Percentiles rank a stretch among this genome's conserved stretches.
These are phyloP conservation scores for Gymnarchus niloticus DNA, from an alignment of 2,113 vertebrate species.

Conservation along the genomic window DNA sequence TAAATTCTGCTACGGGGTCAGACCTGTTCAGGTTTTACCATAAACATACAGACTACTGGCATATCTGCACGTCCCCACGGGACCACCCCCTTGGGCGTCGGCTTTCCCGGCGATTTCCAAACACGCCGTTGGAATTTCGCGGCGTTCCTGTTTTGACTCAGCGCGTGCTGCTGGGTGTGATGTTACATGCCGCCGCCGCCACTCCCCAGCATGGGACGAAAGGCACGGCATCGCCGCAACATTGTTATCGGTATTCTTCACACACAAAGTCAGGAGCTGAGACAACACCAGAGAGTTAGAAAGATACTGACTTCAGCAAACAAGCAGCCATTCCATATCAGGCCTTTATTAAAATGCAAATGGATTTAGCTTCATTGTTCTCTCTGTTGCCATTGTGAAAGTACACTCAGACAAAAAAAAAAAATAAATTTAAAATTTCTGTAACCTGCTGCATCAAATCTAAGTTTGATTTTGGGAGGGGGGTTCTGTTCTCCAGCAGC, in stretches of 20 bases:
- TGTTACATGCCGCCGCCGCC: background rate
- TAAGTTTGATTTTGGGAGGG: background rate
- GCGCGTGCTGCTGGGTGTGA: background rate
- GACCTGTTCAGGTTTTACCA: background rate
- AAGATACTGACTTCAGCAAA: constrained; percentile 18
- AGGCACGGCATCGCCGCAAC: background rate
- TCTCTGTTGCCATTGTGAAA: background rate
- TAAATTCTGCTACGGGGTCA: background rate
- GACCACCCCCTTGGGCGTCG: background rate
- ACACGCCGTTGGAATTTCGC: background rate
- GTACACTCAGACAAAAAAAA: background rate
- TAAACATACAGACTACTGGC: background rate
- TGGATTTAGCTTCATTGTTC: constrained; percentile 4
- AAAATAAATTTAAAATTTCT: background rate
- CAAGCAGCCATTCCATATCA: background rate
- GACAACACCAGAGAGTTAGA: background rate
- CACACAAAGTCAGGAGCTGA: constrained; percentile 7
- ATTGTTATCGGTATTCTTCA: constrained; percentile 3
- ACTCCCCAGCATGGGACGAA: background rate
- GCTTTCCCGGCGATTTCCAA: background rate
- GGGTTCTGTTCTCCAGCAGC: background rate
- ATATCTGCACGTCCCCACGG: background rate
- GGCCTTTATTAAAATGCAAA: constrained; percentile 15
- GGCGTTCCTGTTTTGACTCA: background rate
- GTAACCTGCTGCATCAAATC: background rate